phyloP scores from a whole-genome alignment of 2,113 vertebrate species.

The Ellobius talpinus region DNA sequence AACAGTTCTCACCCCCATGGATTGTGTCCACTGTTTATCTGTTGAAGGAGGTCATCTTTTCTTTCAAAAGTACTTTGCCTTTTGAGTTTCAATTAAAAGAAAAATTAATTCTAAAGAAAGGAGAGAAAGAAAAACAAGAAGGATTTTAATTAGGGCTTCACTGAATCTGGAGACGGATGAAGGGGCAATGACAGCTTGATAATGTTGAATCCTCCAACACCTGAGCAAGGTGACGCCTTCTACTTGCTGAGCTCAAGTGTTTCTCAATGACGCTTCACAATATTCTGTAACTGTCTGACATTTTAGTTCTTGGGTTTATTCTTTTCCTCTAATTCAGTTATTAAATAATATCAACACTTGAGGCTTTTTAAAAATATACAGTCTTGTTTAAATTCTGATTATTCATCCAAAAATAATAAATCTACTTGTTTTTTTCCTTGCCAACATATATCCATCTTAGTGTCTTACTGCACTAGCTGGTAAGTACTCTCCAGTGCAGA shows the following conservation, averaged over 20 bases:
- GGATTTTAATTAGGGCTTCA: background rate
- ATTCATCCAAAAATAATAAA: background rate
- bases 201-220: background rate
- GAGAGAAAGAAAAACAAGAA: background rate
- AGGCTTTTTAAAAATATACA: constrained; percentile 32
- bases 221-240: background rate
- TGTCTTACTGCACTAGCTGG: background rate
- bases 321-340: background rate
- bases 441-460: background rate
- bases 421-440: constrained; percentile 5
- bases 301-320: constrained; percentile 39
- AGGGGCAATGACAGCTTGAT: background rate
- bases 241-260: background rate
- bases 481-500: background rate
- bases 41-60: background rate
- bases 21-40: background rate
- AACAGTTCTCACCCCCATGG: too few species aligned
- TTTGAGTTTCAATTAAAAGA: background rate
- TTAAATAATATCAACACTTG: background rate
- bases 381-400: background rate
- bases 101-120: background rate
- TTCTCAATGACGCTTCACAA: constrained; percentile 20
- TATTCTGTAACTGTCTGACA: background rate
- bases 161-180: background rate
- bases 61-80: background rate